Evolutionary conservation across 2,113 vertebrate species (phyloP), one percentile per base, ranked within the genome.

Genomic region (Brachypteracias leptosomus): DNA sequence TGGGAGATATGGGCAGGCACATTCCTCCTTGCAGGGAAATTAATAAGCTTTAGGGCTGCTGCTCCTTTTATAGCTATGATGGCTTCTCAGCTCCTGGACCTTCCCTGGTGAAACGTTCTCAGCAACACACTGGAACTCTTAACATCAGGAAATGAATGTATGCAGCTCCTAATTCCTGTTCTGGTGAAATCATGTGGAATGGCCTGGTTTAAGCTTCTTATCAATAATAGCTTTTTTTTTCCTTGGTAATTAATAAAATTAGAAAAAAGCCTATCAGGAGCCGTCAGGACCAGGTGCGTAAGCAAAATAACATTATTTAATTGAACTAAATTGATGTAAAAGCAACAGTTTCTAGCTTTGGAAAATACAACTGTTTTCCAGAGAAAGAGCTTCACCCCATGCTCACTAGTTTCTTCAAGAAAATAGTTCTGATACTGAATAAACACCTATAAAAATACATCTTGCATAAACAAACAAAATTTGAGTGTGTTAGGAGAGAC

Each of bases 181-280:
- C 73, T 40, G 81, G 75, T 84, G 92, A 90, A 94, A 59, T 93
- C 85, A 67, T 65, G 80, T 84, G 90, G 85, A 95, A 96, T 59
- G 90, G 36, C 54, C 93, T 92, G 72, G 10, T 90, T 96, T 95
- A 94, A 92, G 90, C 93, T 92, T 74, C 79, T 90, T 92, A 78
- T 75, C 88, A 61, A 57, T 86, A 92, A 54, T 46, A 71, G 49
- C 16, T 3, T 79, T 62, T 42, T 62, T 78, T 76, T 68, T 66
- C 70, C 20, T 16, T 13, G 6, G 33, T 76, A 86, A 96, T 95
- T 96, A 95, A 75, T 86, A 77, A 67, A 94, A 95, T 96, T 68
- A 95, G 21, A 72, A 82, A 47, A 81, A 74, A 92, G 35, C 70
- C 68, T 61, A 33, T 96, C 72, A 78, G 90, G 66, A 61, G 36